Conservation (phyloP, 2,888 invertebrate species). For the Volucella zonaria region DNA sequence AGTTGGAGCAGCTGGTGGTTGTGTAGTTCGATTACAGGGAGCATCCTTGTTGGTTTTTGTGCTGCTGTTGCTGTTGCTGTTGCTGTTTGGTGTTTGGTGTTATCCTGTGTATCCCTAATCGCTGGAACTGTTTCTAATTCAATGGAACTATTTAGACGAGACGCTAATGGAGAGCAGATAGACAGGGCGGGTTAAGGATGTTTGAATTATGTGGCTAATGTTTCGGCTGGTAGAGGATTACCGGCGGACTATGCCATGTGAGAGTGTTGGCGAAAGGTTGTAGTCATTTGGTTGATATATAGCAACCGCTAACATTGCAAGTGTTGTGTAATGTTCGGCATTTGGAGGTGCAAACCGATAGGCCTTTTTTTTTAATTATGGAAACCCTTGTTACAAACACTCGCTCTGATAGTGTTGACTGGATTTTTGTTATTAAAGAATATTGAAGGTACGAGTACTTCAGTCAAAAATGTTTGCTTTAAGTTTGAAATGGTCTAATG, state of each 20-base stretch:
- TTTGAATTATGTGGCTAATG: conserved; percentile 70
- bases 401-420: too few species aligned
- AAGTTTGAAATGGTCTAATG: too few species aligned
- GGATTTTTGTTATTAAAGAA: too few species aligned
- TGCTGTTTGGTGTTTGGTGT: conserved; percentile 22
- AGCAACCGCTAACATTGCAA: conserved; percentile 64
- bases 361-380: not conserved
- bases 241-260: conserved; percentile 14
- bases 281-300: conserved; percentile 55
- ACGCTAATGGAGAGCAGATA: conserved; percentile 37
- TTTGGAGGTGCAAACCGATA: conserved; percentile 18
- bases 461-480: too few species aligned
- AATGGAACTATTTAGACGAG: conserved; percentile 57
- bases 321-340: conserved; percentile 44
- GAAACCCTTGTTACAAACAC: too few species aligned
- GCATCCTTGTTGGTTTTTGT: conserved; percentile 35
- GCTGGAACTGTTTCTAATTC: conserved; percentile 70
- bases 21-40: conserved; percentile 44
- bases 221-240: conserved; percentile 41
- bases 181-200: conserved; percentile 39
- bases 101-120: conserved; percentile 50
- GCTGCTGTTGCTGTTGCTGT: not conserved
- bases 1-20: conserved; percentile 69
- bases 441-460: too few species aligned
- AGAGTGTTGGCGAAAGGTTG: conserved; percentile 14